These are phyloP conservation scores for Myopa tessellatipennis DNA, from an alignment of 2,888 invertebrate genomes.

Conservation along the genomic window DNA sequence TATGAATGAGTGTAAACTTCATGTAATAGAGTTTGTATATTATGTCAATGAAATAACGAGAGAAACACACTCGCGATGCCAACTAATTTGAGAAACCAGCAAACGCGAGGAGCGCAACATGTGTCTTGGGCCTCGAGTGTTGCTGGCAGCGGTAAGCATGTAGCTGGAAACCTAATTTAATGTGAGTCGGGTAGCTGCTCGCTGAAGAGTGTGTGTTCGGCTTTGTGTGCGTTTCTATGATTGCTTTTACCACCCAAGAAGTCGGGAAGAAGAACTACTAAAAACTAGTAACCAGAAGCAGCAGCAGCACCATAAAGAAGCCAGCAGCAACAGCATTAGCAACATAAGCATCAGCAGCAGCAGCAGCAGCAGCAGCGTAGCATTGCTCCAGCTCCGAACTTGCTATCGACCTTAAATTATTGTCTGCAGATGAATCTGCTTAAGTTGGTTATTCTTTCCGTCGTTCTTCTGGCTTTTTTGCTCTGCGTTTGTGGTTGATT, in stretches of 20 bases:
- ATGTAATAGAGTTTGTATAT: too few species aligned
- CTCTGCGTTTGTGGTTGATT: constrained; percentile 28
- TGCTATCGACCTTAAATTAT: constrained; percentile 10
- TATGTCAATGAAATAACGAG: too few species aligned
- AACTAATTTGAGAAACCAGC: too few species aligned
- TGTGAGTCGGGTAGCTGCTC: not conserved
- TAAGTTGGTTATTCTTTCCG: constrained; percentile 23
- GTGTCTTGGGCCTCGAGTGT: not conserved
- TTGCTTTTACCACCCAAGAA: constrained; percentile 46
- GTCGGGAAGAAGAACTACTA: constrained; percentile 17
- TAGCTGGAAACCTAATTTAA: constrained; percentile 1
- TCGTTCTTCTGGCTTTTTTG: constrained; percentile 40
- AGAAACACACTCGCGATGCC: too few species aligned
- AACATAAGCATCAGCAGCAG: constrained; percentile 16
- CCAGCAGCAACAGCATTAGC: constrained; percentile 30
- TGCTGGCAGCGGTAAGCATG: not conserved
- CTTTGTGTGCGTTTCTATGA: constrained; percentile 34
- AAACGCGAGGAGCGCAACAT: too few species aligned
- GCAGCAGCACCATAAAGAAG: constrained; percentile 1
- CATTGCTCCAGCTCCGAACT: not conserved
- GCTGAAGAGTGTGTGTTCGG: constrained; percentile 4
- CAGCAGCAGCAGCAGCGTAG: constrained; percentile 19
- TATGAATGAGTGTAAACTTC: too few species aligned
- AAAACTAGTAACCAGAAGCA: not conserved
- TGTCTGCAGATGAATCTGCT: constrained; percentile 12